Percentiles rank a stretch among this genome's conserved stretches.
Conservation (phyloP, 1,140 invertebrate genomes). For the Scaptodrosophila lebanonensis region DNA sequence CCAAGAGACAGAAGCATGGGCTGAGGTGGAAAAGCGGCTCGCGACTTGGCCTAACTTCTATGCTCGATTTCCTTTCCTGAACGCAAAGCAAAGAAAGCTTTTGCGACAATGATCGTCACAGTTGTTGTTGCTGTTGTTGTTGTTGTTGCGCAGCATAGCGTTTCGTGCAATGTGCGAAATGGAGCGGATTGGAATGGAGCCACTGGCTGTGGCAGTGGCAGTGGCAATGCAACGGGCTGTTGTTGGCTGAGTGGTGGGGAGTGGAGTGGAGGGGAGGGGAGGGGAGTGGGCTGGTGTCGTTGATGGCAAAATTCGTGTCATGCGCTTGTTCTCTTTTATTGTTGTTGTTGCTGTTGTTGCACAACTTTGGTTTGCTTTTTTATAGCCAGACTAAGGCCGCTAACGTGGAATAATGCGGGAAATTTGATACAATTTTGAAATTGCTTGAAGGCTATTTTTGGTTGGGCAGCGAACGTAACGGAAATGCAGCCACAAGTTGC, state of each 20-base stretch:
- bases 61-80: constrained; percentile 21
- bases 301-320: too few relatives aligned
- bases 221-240: too few relatives aligned
- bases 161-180: too few relatives aligned
- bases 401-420: constrained; percentile 37
- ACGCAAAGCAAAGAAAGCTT: background rate
- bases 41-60: constrained; percentile 18
- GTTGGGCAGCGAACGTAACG: constrained; percentile 12
- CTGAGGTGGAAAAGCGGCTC: background rate
- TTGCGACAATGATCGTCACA: too few relatives aligned
- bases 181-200: too few relatives aligned
- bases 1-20: too few relatives aligned
- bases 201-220: too few relatives aligned
- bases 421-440: constrained; percentile 55
- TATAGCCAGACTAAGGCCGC: too few relatives aligned
- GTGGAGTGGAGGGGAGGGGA: constrained; percentile 41
- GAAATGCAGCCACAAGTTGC: constrained; percentile 14
- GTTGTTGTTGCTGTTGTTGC: constrained; percentile 30
- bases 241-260: too few relatives aligned
- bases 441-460: constrained; percentile 21
- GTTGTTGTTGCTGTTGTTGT: too few relatives aligned
- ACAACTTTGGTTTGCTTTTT: too few relatives aligned
- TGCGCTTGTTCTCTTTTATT: background rate
- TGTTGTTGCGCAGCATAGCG: too few relatives aligned
- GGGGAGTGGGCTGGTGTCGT: constrained; percentile 27